These are phyloP conservation scores for Rhincodon typus DNA, from an alignment of 2,797 vertebrate genomes.

Conservation along the genomic window DNA sequence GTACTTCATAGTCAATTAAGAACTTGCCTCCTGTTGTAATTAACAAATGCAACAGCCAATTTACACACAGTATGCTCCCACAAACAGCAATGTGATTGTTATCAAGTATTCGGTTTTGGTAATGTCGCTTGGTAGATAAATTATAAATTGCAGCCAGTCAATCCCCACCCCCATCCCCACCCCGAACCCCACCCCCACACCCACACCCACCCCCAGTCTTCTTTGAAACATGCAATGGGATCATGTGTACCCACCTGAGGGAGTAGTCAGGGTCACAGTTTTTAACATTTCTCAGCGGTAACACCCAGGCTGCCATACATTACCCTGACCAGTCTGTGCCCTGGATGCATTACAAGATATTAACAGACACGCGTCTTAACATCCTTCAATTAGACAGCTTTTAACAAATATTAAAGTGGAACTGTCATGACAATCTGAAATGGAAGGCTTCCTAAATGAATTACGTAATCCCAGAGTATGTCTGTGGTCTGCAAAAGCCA, in stretches of 20 bases:
- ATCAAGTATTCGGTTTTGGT: too few species aligned
- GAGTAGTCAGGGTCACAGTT: neutral
- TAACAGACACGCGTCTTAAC: neutral
- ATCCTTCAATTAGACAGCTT: neutral
- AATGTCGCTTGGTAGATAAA: too few species aligned
- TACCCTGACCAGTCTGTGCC: neutral
- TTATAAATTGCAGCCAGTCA: too few species aligned
- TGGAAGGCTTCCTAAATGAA: neutral
- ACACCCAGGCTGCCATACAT: neutral
- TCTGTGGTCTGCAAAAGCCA: neutral
- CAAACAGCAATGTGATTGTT: neutral
- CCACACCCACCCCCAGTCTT: neutral
- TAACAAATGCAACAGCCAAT: neutral
- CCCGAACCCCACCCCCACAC: too few species aligned
- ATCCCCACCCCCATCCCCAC: too few species aligned
- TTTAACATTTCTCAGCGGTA: neutral
- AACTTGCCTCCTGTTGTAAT: neutral
- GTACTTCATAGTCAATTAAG: neutral
- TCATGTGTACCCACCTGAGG: neutral
- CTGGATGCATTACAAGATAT: neutral
- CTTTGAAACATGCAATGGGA: neutral
- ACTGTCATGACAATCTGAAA: neutral
- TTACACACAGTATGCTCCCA: neutral
- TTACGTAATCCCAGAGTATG: neutral
- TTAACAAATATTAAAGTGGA: slow-evolving; percentile 6